phyloP scores from a whole-genome alignment of 2,888 invertebrate species.

The Seladonia tumulorum region DNA sequence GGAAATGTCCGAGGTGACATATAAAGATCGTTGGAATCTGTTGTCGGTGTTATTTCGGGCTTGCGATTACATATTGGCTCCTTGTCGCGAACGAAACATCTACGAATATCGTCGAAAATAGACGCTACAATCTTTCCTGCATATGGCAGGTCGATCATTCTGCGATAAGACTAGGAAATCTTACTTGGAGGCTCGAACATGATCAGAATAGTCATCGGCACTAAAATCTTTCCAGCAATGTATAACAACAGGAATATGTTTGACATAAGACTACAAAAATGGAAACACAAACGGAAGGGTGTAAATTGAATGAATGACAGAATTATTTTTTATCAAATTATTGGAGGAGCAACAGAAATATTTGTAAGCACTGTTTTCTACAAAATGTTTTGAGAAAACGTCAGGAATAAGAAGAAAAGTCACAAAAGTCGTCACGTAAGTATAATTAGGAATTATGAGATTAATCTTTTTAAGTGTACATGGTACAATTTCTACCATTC shows the following conservation, averaged over 20 bases:
- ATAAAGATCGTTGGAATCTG: constrained; percentile 26
- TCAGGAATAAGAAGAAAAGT: too few species aligned
- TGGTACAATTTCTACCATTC: too few species aligned
- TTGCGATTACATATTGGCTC: not conserved
- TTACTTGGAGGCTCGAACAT: not conserved
- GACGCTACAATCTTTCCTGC: not conserved
- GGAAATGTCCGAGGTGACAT: constrained; percentile 32
- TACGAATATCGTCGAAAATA: not conserved
- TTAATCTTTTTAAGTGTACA: too few species aligned
- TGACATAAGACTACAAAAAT: too few species aligned
- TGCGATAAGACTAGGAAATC: not conserved
- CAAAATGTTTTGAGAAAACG: too few species aligned
- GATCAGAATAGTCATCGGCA: not conserved
- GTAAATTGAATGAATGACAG: too few species aligned
- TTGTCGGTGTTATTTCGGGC: not conserved
- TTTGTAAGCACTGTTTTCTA: too few species aligned
- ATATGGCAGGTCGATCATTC: not conserved
- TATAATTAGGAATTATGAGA: too few species aligned
- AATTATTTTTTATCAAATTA: too few species aligned
- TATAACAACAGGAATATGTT: not conserved
- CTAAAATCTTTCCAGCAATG: not conserved
- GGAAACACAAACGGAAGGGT: too few species aligned
- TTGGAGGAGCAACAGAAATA: too few species aligned
- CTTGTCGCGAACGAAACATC: not conserved
- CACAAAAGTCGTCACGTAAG: too few species aligned